Percentiles rank a stretch among this genome's conserved stretches.
These are phyloP conservation scores for Apamea epomidion DNA, from an alignment of 2,888 invertebrate genomes.

Conservation along the genomic window DNA sequence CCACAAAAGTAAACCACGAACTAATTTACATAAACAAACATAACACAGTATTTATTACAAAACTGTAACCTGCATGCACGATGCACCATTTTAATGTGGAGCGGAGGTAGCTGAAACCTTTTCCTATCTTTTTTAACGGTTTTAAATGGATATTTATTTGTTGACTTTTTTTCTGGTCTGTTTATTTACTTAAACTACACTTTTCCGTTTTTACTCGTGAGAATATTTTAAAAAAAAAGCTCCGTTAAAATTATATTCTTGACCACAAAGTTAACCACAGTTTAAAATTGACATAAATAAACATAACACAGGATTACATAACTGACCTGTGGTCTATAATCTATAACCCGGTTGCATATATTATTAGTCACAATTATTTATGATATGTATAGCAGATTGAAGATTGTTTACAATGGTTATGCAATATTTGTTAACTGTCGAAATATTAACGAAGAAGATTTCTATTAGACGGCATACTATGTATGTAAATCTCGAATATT, in stretches of 20 bases:
- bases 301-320: constrained; percentile 20
- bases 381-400: constrained; percentile 5
- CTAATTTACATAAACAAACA: constrained; percentile 38
- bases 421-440: constrained; percentile 16
- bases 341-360: constrained; percentile 18
- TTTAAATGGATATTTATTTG: no score
- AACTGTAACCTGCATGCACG: not conserved
- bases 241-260: not conserved
- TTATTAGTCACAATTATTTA: constrained; percentile 20
- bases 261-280: not conserved
- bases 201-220: no score
- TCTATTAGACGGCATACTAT: not conserved
- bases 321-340: constrained; percentile 33
- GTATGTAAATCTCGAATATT: constrained; percentile 17
- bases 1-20: not conserved
- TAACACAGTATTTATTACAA: constrained; percentile 6
- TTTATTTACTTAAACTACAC: no score
- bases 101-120: no score
- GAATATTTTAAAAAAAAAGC: not conserved
- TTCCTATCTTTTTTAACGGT: no score
- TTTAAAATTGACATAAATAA: constrained; percentile 36
- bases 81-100: no score
- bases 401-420: constrained; percentile 33
- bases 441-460: constrained; percentile 7
- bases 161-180: no score